Conservation (phyloP, 2,888 invertebrate species). For the Drosophila acutilabella region DNA sequence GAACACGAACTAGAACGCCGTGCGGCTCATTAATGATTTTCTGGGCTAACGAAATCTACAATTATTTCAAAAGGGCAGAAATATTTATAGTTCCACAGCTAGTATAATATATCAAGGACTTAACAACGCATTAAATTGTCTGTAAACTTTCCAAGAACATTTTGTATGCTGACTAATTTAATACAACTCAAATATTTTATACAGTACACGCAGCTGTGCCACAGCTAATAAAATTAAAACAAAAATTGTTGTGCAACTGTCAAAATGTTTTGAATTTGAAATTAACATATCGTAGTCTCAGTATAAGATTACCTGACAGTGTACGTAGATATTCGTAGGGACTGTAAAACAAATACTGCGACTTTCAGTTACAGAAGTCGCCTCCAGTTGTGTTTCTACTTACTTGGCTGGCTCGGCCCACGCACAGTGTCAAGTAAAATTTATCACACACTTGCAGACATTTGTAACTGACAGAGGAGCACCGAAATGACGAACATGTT, state of each 20-base stretch:
- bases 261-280: constrained; percentile 46
- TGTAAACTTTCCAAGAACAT: neutral
- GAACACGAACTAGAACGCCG: constrained; percentile 4
- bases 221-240: constrained; percentile 51
- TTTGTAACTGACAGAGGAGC: constrained; percentile 55
- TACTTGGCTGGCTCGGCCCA: neutral
- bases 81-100: too few relatives aligned
- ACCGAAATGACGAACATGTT: neutral
- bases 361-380: constrained; percentile 5
- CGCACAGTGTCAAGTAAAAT: constrained; percentile 59
- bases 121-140: neutral
- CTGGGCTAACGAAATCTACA: constrained; percentile 45
- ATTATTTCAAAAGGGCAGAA: constrained; percentile 27
- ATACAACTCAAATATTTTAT: neutral
- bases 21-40: constrained; percentile 39
- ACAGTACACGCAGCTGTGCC: neutral
- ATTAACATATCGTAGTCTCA: constrained; percentile 34
- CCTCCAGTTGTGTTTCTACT: constrained; percentile 14
- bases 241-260: constrained; percentile 47
- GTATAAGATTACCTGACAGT: constrained; percentile 52
- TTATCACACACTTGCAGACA: constrained; percentile 70
- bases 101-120: neutral
- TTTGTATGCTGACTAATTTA: neutral
- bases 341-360: constrained; percentile 15
- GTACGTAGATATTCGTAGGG: constrained; percentile 16